A percentile compares a stretch with the other conserved stretches of the same genome.
These are phyloP conservation scores for Emydura subglobosa DNA, from an alignment of 2,113 vertebrate genomes.

Conservation along the genomic window DNA sequence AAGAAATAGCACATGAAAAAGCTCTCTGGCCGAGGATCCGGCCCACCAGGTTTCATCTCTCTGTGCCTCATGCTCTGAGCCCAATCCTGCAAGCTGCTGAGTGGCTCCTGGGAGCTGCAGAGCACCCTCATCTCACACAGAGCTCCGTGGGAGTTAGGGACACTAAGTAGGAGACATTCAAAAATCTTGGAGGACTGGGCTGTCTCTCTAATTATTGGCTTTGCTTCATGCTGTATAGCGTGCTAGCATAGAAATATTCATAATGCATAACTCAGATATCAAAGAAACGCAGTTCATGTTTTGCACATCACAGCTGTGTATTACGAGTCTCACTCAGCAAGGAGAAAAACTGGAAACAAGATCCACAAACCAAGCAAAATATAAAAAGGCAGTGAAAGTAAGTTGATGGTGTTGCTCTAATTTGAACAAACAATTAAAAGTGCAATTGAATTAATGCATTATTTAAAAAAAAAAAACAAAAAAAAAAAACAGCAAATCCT, in stretches of 20 bases:
- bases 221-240: not conserved
- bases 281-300: not conserved
- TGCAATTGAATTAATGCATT: conserved; percentile 64
- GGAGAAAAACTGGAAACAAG: not conserved
- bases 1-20: not conserved
- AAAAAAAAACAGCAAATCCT: not conserved
- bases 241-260: not conserved
- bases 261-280: not conserved
- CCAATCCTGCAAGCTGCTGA: not conserved
- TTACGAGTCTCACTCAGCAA: not conserved
- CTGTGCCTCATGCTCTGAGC: not conserved
- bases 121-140: accelerated
- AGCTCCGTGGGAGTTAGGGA: not conserved
- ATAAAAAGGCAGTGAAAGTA: conserved; percentile 23
- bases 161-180: not conserved
- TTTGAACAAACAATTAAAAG: conserved; percentile 60
- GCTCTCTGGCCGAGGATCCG: not conserved
- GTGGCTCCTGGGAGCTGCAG: not conserved
- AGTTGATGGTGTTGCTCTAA: conserved; percentile 42
- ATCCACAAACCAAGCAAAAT: conserved; percentile 19
- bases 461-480: not conserved
- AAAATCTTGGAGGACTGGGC: not conserved
- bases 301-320: not conserved
- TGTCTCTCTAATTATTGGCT: not conserved
- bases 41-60: not conserved